These are phyloP conservation scores for Lamprotornis superbus DNA, from an alignment of 2,113 vertebrate species.

Conservation along the genomic window DNA sequence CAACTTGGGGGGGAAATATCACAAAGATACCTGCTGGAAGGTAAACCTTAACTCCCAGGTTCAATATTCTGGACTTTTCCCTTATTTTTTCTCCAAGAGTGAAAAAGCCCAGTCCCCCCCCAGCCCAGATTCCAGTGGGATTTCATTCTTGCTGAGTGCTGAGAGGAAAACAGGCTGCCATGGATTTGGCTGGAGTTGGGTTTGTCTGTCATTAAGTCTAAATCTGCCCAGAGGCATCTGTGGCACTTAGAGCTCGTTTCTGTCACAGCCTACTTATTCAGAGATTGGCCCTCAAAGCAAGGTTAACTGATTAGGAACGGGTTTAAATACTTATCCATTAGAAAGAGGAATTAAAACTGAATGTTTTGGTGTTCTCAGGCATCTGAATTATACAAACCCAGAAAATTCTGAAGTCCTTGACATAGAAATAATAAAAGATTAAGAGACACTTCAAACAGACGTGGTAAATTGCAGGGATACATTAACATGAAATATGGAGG, in stretches of 20 bases:
- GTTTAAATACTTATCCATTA: background rate
- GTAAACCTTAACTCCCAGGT: background rate
- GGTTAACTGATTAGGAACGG: background rate
- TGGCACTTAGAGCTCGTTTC: background rate
- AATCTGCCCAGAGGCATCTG: background rate
- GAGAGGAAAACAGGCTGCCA: background rate
- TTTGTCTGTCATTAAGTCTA: background rate
- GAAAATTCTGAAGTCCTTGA: background rate
- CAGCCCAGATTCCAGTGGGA: background rate
- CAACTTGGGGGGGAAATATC: background rate
- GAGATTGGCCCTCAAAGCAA: background rate
- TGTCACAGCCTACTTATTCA: background rate
- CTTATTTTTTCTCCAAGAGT: background rate
- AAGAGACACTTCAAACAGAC: background rate
- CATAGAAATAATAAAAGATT: slow-evolving; percentile 2
- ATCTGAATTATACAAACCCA: background rate
- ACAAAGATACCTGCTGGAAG: background rate
- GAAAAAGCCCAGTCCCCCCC: background rate
- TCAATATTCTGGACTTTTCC: background rate
- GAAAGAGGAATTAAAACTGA: background rate
- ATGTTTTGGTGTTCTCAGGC: background rate
- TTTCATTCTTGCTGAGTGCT: background rate
- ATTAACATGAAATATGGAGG: background rate
- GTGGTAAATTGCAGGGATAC: background rate
- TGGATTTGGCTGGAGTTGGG: background rate